These are phyloP conservation scores for Cecropterus lyciades DNA, from an alignment of 1,140 invertebrate species.

Conservation along the genomic window DNA sequence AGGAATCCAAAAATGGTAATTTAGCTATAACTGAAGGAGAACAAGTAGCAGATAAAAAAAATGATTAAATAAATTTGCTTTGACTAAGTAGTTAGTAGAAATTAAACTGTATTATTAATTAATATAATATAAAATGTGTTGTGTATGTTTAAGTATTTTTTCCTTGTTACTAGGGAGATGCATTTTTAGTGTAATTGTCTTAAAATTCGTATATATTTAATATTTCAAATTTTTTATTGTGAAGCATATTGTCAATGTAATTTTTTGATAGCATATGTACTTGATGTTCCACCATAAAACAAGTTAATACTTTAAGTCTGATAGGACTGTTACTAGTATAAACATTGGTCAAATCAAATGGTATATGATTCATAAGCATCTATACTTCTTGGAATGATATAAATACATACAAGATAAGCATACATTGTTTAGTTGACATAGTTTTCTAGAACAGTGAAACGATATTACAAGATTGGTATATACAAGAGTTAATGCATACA, in stretches of 20 bases:
- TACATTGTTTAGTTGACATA: no score
- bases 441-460: no score
- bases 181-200: conserved; percentile 8
- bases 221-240: not conserved
- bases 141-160: conserved; percentile 8
- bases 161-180: not conserved
- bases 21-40: conserved; percentile 63
- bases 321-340: no score
- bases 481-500: no score
- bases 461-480: no score
- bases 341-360: no score
- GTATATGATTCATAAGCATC: no score
- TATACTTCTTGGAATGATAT: no score
- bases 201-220: not conserved
- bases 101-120: conserved; percentile 8
- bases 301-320: no score
- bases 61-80: conserved; percentile 66
- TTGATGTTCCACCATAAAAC: no score
- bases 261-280: not conserved
- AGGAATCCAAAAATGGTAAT: conserved; percentile 62
- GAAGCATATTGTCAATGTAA: not conserved
- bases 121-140: conserved; percentile 7
- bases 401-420: no score
- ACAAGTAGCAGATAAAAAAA: conserved; percentile 74
- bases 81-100: conserved; percentile 28